Percentiles rank a stretch among this genome's conserved stretches.
phyloP scores from a whole-genome alignment of 1,140 invertebrate species.

The Drosophila bocki region DNA sequence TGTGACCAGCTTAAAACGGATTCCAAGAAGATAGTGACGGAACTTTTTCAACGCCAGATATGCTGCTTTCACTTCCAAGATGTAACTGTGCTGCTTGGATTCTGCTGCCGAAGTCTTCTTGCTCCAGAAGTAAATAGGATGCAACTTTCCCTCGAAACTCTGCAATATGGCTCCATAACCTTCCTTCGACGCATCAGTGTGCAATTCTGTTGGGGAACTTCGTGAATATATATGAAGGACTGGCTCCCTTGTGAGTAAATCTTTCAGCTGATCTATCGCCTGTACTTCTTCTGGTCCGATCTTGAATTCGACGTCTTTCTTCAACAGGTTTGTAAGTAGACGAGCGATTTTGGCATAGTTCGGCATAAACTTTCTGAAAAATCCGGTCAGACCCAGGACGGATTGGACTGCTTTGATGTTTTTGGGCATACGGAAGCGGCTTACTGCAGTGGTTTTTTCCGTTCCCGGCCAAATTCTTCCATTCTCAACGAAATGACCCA shows the following conservation, averaged over 20 bases:
- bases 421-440: neutral
- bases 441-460: neutral
- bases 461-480: neutral
- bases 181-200: neutral
- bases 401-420: constrained; percentile 4
- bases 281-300: no score
- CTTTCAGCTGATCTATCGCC: no score
- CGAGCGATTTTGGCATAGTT: no score
- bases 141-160: neutral
- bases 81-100: constrained; percentile 5
- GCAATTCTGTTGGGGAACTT: no score
- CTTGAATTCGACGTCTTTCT: no score
- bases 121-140: constrained; percentile 5
- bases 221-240: neutral
- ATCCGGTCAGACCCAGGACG: neutral
- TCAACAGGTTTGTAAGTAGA: no score
- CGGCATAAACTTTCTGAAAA: no score
- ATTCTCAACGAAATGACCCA: no score
- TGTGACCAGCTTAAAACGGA: neutral
- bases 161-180: constrained; percentile 1
- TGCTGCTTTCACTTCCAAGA: neutral
- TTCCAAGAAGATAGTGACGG: neutral
- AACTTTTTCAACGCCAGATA: constrained; percentile 5
- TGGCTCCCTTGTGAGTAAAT: neutral
- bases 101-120: neutral